These are phyloP conservation scores for Chromis chromis DNA, from an alignment of 2,797 vertebrate genomes.

Conservation along the genomic window DNA sequence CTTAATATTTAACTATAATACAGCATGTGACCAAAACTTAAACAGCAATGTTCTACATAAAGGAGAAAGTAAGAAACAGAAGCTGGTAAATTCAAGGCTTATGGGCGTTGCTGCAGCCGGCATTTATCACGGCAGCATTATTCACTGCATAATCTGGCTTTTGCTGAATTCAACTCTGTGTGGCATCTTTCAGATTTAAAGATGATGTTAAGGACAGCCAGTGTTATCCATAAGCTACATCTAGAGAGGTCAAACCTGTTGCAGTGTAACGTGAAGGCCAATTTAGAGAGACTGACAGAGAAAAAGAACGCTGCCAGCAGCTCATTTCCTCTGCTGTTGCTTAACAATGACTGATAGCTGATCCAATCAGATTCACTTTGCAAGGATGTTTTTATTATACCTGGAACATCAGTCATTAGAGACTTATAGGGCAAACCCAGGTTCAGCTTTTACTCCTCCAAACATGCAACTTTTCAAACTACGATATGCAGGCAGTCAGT, in stretches of 20 bases:
- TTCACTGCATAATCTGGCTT: conserved; percentile 4
- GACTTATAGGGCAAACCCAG: conserved; percentile 10
- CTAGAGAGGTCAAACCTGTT: conserved; percentile 46
- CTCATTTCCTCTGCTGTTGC: conserved; percentile 58
- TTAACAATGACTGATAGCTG: conserved; percentile 63
- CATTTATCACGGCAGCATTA: neutral
- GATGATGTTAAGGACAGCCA: conserved; percentile 13
- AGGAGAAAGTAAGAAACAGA: neutral
- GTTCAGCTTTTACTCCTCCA: conserved; percentile 27
- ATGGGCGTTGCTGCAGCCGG: neutral
- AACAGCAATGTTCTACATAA: neutral
- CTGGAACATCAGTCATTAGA: conserved; percentile 64
- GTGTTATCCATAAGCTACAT: conserved; percentile 2
- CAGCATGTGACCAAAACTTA: neutral
- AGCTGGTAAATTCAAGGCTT: conserved; percentile 1
- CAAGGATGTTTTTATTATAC: conserved; percentile 72
- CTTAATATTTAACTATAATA: neutral
- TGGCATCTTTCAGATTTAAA: conserved; percentile 16
- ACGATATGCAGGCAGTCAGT: neutral
- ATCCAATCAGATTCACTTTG: conserved; percentile 73
- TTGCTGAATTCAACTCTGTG: conserved; percentile 17
- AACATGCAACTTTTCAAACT: conserved; percentile 1
- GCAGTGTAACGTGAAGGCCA: conserved; percentile 23
- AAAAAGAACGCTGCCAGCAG: conserved; percentile 26
- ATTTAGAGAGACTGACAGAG: neutral